Conservation (phyloP, 2,797 vertebrate genomes). For the Xenopus petersii region DNA sequence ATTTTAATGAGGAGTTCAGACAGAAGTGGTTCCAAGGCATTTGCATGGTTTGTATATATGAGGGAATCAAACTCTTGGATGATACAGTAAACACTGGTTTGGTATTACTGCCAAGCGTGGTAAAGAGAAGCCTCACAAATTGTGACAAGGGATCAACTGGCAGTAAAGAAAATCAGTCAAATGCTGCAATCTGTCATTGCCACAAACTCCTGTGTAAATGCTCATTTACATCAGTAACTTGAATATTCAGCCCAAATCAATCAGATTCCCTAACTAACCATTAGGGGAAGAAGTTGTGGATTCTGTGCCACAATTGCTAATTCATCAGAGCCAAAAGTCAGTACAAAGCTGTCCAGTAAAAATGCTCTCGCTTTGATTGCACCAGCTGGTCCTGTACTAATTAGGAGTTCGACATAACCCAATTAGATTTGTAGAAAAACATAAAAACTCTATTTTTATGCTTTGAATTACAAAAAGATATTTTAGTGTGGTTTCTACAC, state of each 20-base stretch:
- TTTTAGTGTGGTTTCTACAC: too few relatives aligned
- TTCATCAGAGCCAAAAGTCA: conserved; percentile 23
- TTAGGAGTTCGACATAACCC: conserved; percentile 10
- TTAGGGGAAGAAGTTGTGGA: not conserved
- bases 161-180: not conserved
- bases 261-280: conserved; percentile 12
- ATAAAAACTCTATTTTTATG: not conserved
- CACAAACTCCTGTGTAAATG: not conserved
- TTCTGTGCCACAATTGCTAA: conserved; percentile 13
- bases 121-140: not conserved
- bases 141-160: not conserved
- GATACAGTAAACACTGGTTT: not conserved
- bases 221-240: conserved; percentile 12
- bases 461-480: too few relatives aligned
- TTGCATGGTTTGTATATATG: too few relatives aligned
- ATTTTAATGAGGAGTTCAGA: too few relatives aligned
- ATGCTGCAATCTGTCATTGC: not conserved
- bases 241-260: conserved; percentile 12
- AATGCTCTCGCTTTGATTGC: not conserved
- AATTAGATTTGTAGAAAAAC: not conserved
- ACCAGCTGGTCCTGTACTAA: conserved; percentile 21
- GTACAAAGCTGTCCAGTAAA: conserved; percentile 13
- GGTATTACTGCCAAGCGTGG: not conserved
- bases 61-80: not conserved
- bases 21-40: too few relatives aligned